A percentile compares a stretch with the other conserved stretches of the same genome.
These are phyloP conservation scores for Coreius guichenoti DNA, from an alignment of 2,797 vertebrate species.

Conservation along the genomic window DNA sequence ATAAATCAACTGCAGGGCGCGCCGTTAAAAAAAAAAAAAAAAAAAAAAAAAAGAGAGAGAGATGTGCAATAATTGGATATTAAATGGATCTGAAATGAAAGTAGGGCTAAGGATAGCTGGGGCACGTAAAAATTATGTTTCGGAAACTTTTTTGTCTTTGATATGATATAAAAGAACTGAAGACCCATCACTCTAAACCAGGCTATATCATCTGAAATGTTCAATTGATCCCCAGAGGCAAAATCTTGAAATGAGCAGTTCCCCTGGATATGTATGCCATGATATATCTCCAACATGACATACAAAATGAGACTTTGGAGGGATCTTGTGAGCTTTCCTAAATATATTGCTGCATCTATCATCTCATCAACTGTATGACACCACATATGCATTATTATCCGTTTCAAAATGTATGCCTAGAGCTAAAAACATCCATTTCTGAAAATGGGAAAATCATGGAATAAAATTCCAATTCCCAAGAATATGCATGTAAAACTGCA, in stretches of 20 bases:
- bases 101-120: conserved; percentile 5
- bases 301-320: conserved; percentile 50
- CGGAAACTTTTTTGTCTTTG: conserved; percentile 30
- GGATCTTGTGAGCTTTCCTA: conserved; percentile 43
- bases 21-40: background rate
- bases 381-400: conserved; percentile 30
- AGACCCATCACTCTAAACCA: conserved; percentile 29
- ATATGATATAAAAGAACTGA: conserved; percentile 23
- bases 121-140: conserved; percentile 14
- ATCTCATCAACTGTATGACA: conserved; percentile 49
- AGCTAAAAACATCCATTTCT: conserved; percentile 28
- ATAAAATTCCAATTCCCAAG: conserved; percentile 27
- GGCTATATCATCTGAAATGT: conserved; percentile 37
- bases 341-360: conserved; percentile 55
- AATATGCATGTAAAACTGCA: conserved; percentile 23
- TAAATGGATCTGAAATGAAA: conserved; percentile 37
- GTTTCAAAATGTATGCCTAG: conserved; percentile 27
- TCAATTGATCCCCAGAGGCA: conserved; percentile 40
- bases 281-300: conserved; percentile 40
- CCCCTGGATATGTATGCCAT: conserved; percentile 28
- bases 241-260: conserved; percentile 49
- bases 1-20: conserved; percentile 19
- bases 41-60: background rate
- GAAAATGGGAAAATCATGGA: background rate
- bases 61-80: conserved; percentile 37